Evolutionary conservation across 2,113 vertebrate genomes (phyloP).

Genomic region (Ictalurus punctatus): DNA sequence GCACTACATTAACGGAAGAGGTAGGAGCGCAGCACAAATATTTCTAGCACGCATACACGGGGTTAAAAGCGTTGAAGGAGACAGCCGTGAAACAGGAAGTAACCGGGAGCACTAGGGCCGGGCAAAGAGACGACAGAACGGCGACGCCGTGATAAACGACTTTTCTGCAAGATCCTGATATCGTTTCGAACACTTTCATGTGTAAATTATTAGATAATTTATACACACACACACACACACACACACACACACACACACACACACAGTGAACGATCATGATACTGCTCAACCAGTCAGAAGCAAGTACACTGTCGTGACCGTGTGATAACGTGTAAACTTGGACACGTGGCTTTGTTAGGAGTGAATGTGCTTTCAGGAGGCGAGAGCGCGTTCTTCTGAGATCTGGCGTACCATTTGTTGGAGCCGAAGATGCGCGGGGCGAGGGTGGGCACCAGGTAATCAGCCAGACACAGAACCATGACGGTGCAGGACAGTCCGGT

Average conservation of each 20-base stretch:
- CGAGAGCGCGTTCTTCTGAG: neutral
- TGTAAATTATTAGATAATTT: too few relatives aligned
- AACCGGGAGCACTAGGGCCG: too few relatives aligned
- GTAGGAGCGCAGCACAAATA: neutral
- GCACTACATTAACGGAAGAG: too few relatives aligned
- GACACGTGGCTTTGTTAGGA: neutral
- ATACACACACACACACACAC: too few relatives aligned
- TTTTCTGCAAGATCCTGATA: too few relatives aligned
- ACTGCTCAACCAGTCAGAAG: neutral
- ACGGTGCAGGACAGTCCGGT: slow-evolving; percentile 90
- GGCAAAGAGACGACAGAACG: too few relatives aligned
- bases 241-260: too few relatives aligned
- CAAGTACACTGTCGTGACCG: neutral
- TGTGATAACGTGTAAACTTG: neutral
- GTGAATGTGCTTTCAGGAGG: neutral
- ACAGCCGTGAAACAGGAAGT: accelerated
- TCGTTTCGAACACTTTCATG: too few relatives aligned
- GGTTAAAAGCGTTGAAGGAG: too few relatives aligned
- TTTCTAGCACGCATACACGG: neutral
- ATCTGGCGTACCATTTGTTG: slow-evolving; percentile 86
- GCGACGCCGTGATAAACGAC: too few relatives aligned
- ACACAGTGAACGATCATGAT: too few relatives aligned
- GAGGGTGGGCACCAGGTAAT: slow-evolving; percentile 95
- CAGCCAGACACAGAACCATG: slow-evolving; percentile 94
- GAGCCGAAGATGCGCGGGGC: slow-evolving; percentile 93